A percentile compares a stretch with the other conserved stretches of the same genome.
Conservation (phyloP, 2,113 vertebrate species). For the Synodontis membranacea region DNA sequence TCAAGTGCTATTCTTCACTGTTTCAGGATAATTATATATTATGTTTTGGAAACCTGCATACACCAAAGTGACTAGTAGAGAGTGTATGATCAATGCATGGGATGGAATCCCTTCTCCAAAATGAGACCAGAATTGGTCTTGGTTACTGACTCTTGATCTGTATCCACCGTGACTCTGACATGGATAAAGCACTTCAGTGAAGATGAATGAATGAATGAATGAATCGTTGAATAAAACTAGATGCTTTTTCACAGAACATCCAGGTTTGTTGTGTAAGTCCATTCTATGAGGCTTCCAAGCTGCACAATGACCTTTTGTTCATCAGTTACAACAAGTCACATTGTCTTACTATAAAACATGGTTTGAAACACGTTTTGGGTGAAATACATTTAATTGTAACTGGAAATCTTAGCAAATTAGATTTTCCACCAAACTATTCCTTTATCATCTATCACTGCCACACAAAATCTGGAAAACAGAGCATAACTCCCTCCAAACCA, state of each 20-base stretch:
- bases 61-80: not conserved
- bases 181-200: not conserved
- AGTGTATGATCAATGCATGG: not conserved
- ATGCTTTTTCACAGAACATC: not conserved
- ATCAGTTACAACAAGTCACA: not conserved
- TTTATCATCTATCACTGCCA: not conserved
- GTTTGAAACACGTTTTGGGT: not conserved
- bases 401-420: not conserved
- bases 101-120: not conserved
- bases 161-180: not conserved
- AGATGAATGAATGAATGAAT: not conserved
- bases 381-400: not conserved
- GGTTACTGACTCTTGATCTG: not conserved
- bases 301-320: not conserved
- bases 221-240: not conserved
- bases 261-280: not conserved
- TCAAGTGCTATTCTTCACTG: not conserved
- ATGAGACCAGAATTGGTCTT: not conserved
- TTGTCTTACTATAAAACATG: not conserved
- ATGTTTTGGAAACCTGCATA: not conserved
- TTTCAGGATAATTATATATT: not conserved
- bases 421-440: not conserved
- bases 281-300: too few species aligned
- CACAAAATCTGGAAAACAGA: not conserved
- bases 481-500: not conserved